Base-by-base conservation (phyloP, 2,797 vertebrate genomes). In the Sebastes hubbsi region DNA sequence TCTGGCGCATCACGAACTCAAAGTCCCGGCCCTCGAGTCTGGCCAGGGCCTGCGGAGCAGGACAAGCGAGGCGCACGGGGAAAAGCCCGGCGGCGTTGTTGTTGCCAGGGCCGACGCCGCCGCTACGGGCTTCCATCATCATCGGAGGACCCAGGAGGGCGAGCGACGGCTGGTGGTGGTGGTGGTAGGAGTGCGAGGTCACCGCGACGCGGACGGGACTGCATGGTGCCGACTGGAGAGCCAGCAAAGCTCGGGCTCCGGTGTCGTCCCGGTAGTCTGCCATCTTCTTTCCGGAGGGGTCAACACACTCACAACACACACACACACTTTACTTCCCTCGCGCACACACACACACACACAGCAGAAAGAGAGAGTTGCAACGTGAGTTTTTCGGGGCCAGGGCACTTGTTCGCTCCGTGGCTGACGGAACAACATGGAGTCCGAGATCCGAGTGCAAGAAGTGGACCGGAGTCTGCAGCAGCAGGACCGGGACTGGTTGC, bases 1-100 rank as follows among this genome's bases (percentile, higher is more conserved):
- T 95, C 94, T 97, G 97, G 85, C 98, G 97, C 98, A 99, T 98
- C 88, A 98, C 94, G 92, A 98, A 99, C 96, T 99, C 98, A 90
- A 99, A 97, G 96, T 98, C 98, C 94, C 98, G 97, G 96, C 98
- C 98, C 94, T 98, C 97, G 61, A 99, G 96, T 49, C 97, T 96
- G 78, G 98, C 98, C 86, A 99, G 94, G 94, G 96, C 97, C 91
- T 91, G 89, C 24, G 73, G 78, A 14, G 81, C 85, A 69, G 88
- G 87, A 22, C 92, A 82, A 2, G 86, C 84, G 24, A 95, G 90
- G 49, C 92, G 90, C 49, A 81, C 75, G n/a, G 94, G 89, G 14
- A 89, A 69, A 2, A 88, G 59, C 56, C 88, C 86, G 61, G 67
- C 83, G 36, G 36, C 14, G 36, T 38, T 38, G 36, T 38, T 38